phyloP scores from a whole-genome alignment of 1,140 invertebrate genomes.

The Chironomus striatipennis region DNA sequence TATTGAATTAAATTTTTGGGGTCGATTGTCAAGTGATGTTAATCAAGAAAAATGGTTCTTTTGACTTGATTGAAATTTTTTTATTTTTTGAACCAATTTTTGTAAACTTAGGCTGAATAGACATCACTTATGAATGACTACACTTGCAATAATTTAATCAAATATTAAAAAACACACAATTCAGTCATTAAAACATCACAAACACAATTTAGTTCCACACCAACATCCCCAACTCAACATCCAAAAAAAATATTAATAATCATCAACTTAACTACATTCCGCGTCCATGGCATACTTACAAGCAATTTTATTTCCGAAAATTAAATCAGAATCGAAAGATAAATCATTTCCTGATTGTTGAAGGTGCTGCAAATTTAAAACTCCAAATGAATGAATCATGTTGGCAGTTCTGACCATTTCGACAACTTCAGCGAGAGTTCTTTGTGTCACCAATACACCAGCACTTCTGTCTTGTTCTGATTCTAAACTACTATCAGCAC shows the following conservation, averaged over 20 bases:
- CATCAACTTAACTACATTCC: neutral
- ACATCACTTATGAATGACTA: no score
- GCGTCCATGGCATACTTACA: conserved; percentile 26
- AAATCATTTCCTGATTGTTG: conserved; percentile 42
- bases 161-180: no score
- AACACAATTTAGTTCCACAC: no score
- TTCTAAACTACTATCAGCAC: conserved; percentile 63
- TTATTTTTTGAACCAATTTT: no score
- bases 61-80: no score
- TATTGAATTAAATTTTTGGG: no score
- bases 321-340: conserved; percentile 63
- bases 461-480: conserved; percentile 76
- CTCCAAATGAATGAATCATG: conserved; percentile 78
- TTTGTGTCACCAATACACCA: conserved; percentile 72
- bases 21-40: no score
- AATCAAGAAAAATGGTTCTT: no score
- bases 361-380: conserved; percentile 68
- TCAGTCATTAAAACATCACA: no score
- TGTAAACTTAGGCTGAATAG: no score
- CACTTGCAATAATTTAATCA: no score
- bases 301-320: conserved; percentile 92
- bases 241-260: neutral
- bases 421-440: conserved; percentile 85
- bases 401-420: conserved; percentile 98
- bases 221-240: no score